phyloP scores from a whole-genome alignment of 2,888 invertebrate genomes.

The Drosophila gaucha region DNA sequence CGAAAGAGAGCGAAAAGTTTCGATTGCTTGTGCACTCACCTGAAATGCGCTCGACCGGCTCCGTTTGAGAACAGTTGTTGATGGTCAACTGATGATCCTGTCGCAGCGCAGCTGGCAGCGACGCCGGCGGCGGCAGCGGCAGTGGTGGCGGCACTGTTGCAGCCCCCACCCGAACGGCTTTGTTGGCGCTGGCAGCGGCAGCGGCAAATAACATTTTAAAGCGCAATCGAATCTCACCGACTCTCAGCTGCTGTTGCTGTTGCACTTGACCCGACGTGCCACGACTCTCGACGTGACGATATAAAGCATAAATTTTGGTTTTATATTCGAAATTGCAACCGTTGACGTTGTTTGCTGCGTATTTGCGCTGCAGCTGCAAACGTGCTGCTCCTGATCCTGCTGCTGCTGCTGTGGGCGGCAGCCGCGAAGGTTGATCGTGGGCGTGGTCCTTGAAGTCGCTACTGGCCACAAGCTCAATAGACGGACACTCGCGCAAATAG shows the following conservation, averaged over 20 bases:
- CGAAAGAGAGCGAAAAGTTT: constrained; percentile 29
- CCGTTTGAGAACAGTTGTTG: constrained; percentile 46
- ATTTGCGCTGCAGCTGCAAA: constrained; percentile 60
- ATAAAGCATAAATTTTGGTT: constrained; percentile 81
- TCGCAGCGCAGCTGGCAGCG: constrained; percentile 47
- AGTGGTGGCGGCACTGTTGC: constrained; percentile 44
- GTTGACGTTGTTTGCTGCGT: constrained; percentile 69
- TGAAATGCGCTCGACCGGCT: constrained; percentile 57
- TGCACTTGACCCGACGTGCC: constrained; percentile 79
- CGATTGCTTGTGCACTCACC: constrained; percentile 50
- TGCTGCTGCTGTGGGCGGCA: constrained; percentile 16
- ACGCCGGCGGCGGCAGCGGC: constrained; percentile 38
- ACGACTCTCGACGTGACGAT: constrained; percentile 75
- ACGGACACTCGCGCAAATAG: constrained; percentile 72
- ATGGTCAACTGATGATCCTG: constrained; percentile 58
- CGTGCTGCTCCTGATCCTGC: constrained; percentile 38
- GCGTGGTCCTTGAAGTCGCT: constrained; percentile 58
- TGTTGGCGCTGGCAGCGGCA: constrained; percentile 61
- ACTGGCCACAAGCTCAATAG: constrained; percentile 68
- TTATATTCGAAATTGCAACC: constrained; percentile 79
- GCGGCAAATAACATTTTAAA: constrained; percentile 80
- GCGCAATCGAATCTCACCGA: constrained; percentile 67
- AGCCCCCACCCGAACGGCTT: constrained; percentile 42
- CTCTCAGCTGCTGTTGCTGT: constrained; percentile 80
- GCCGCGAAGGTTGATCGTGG: constrained; percentile 25